A percentile compares a stretch with the other conserved stretches of the same genome.
Evolutionary conservation across 2,888 invertebrate genomes (phyloP).

Genomic region (Euclidia mi): DNA sequence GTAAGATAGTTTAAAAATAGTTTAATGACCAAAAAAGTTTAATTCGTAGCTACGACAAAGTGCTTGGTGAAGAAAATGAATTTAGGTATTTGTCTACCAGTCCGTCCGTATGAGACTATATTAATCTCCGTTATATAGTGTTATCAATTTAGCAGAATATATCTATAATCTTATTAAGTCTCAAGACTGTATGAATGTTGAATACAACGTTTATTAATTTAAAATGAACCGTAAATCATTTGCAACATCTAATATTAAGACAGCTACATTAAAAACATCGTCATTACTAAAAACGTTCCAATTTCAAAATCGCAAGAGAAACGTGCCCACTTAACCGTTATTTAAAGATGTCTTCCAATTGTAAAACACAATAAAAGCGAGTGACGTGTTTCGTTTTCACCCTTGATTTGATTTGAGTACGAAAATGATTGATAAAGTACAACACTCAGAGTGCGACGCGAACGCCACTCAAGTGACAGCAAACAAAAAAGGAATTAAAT

Average conservation of each 20-base stretch:
- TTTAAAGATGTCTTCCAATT: conserved; percentile 36
- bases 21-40: no score
- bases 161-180: no score
- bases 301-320: conserved; percentile 6
- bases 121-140: no score
- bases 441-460: conserved; percentile 46
- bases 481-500: conserved; percentile 43
- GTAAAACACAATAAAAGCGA: conserved; percentile 43
- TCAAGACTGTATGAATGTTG: no score
- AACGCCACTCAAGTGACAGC: conserved; percentile 50
- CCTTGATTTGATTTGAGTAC: conserved; percentile 75
- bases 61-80: no score
- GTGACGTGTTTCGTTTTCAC: conserved; percentile 73
- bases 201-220: no score
- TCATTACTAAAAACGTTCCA: neutral
- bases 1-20: no score
- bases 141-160: no score
- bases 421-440: conserved; percentile 76
- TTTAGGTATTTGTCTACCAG: no score
- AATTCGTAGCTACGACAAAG: no score
- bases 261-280: neutral
- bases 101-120: no score
- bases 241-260: neutral
- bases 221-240: no score
- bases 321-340: conserved; percentile 15